A percentile compares a stretch with the other conserved stretches of the same genome.
These are phyloP conservation scores for Tokudaia muenninki DNA, from an alignment of 2,797 vertebrate species.

Conservation along the genomic window DNA sequence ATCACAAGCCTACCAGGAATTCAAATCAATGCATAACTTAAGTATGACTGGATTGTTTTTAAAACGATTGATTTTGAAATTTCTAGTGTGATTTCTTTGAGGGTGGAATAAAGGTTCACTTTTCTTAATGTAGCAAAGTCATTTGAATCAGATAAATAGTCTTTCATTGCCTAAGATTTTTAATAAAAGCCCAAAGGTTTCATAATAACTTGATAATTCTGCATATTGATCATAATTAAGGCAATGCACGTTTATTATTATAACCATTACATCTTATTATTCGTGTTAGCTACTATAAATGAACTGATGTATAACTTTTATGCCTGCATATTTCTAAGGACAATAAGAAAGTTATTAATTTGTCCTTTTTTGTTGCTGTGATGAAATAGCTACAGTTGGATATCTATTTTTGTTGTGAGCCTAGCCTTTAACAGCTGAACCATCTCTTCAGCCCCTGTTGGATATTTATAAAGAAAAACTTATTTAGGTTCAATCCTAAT, in stretches of 20 bases:
- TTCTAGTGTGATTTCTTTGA: neutral
- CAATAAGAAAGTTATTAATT: conserved; percentile 19
- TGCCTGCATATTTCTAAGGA: conserved; percentile 34
- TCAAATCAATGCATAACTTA: neutral
- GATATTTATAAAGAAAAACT: neutral
- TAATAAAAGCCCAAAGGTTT: neutral
- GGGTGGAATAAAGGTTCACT: neutral
- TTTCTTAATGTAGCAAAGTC: conserved; percentile 40
- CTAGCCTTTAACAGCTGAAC: neutral
- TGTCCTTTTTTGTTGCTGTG: neutral
- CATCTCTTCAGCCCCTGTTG: neutral
- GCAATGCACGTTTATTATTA: conserved; percentile 34
- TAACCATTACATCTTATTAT: conserved; percentile 43
- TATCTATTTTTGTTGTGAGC: neutral
- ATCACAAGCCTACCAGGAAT: neutral
- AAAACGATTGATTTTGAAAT: conserved; percentile 20
- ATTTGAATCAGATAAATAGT: conserved; percentile 18
- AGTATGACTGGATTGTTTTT: neutral
- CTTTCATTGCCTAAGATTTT: neutral
- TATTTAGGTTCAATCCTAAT: neutral
- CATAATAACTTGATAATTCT: conserved; percentile 37
- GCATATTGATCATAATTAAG: neutral
- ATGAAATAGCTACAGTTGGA: neutral
- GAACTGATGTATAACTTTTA: neutral
- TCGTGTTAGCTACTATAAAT: conserved; percentile 55